Conservation (phyloP, 2,888 invertebrate genomes). For the Bombyx huttoni region DNA sequence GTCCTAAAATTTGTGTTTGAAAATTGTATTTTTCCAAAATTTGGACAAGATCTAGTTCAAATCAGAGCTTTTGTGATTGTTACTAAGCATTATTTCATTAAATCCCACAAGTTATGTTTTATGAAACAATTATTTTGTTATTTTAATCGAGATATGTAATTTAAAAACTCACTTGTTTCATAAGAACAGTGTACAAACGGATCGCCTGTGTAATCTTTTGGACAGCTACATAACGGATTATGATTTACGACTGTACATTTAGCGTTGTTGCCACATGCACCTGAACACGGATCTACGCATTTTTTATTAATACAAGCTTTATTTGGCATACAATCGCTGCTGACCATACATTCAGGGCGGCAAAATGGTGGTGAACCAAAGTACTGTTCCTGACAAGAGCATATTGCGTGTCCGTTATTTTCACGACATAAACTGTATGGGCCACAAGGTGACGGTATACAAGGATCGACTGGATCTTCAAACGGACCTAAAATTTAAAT, state of each 20-base stretch:
- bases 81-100: neutral
- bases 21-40: neutral
- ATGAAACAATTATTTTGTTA: neutral
- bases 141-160: neutral
- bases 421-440: slow-evolving; percentile 84
- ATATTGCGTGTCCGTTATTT: slow-evolving; percentile 81
- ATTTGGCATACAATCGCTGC: slow-evolving; percentile 86
- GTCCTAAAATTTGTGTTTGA: slow-evolving; percentile 49
- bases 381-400: slow-evolving; percentile 84
- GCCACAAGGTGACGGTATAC: slow-evolving; percentile 81
- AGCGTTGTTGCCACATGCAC: slow-evolving; percentile 87
- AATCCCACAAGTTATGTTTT: neutral
- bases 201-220: slow-evolving; percentile 82
- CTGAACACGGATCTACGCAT: slow-evolving; percentile 86
- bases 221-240: slow-evolving; percentile 88
- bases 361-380: slow-evolving; percentile 85
- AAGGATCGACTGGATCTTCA: slow-evolving; percentile 64
- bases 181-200: slow-evolving; percentile 82
- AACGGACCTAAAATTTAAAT: slow-evolving; percentile 36
- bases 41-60: neutral
- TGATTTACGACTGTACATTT: slow-evolving; percentile 88
- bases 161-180: slow-evolving; percentile 75
- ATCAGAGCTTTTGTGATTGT: neutral
- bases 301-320: slow-evolving; percentile 84
- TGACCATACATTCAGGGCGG: slow-evolving; percentile 86